Evolutionary conservation across 1,140 invertebrate species (phyloP).

Genomic region (Drosophila carrolli): DNA sequence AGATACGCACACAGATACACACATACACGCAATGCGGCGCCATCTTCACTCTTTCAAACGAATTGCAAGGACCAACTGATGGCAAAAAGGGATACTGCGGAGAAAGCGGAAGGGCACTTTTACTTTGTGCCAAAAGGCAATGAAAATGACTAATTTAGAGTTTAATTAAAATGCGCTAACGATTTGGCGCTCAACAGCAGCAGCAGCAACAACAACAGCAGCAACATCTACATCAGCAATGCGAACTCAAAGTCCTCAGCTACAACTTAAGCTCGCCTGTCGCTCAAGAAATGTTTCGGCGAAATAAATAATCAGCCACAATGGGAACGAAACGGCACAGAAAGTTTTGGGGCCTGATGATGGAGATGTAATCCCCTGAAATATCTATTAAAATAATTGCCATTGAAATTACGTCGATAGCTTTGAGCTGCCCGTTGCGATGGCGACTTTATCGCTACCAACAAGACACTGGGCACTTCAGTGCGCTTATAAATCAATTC

Average conservation of each 20-base stretch:
- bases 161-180: conserved; percentile 82
- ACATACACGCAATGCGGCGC: conserved; percentile 48
- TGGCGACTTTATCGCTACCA: conserved; percentile 29
- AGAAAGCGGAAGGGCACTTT: conserved; percentile 44
- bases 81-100: conserved; percentile 7
- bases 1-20: conserved; percentile 29
- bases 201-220: not conserved
- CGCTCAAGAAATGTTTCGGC: conserved; percentile 59
- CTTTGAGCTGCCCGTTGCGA: conserved; percentile 16
- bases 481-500: conserved; percentile 35
- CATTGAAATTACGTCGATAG: conserved; percentile 60
- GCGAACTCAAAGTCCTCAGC: conserved; percentile 36
- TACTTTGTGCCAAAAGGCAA: conserved; percentile 71
- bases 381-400: conserved; percentile 66
- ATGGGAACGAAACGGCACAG: conserved; percentile 16
- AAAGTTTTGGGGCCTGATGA: conserved; percentile 21
- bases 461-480: conserved; percentile 23
- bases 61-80: conserved; percentile 38
- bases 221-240: conserved; percentile 16
- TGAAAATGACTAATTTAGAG: conserved; percentile 81
- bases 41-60: conserved; percentile 55
- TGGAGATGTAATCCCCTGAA: conserved; percentile 43
- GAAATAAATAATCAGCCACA: conserved; percentile 65
- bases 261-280: conserved; percentile 65
- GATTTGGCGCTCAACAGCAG: conserved; percentile 62